phyloP scores from a whole-genome alignment of 2,888 invertebrate genomes.

The Cataglyphis altisquamis region DNA sequence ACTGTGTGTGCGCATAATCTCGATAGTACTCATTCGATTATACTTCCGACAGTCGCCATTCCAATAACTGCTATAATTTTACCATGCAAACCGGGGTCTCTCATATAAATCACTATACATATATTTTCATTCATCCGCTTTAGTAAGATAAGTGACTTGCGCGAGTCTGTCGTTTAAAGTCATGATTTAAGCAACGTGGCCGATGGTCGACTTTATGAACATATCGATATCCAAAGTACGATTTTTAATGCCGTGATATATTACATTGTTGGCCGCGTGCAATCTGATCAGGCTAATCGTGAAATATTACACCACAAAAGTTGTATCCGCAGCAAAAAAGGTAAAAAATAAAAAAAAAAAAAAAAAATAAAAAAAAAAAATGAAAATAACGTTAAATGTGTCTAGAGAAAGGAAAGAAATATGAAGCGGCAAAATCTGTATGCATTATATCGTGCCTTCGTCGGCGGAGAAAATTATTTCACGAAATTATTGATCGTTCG shows the following conservation, averaged over 20 bases:
- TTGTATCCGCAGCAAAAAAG: neutral
- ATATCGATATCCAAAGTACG: constrained; percentile 34
- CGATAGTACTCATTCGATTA: constrained; percentile 1
- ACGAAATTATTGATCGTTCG: neutral
- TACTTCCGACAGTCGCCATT: neutral
- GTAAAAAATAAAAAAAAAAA: neutral
- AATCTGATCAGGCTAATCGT: constrained; percentile 39
- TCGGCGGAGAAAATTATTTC: neutral
- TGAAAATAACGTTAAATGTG: neutral
- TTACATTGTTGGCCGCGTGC: constrained; percentile 22
- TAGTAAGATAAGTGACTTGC: constrained; percentile 20
- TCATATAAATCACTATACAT: constrained; percentile 15
- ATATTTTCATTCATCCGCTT: constrained; percentile 12
- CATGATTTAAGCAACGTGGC: constrained; percentile 43
- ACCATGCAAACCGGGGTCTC: neutral
- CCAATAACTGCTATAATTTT: neutral
- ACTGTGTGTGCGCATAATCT: neutral
- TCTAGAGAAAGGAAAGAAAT: neutral
- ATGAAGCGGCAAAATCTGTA: neutral
- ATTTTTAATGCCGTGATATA: constrained; percentile 48
- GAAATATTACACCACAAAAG: constrained; percentile 30
- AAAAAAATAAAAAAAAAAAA: constrained; percentile 1
- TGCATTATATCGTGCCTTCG: neutral
- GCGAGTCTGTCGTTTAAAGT: constrained; percentile 6
- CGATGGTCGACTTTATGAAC: constrained; percentile 42